Evolutionary conservation across 2,113 vertebrate genomes (phyloP).

Genomic region (Neomonachus schauinslandi): DNA sequence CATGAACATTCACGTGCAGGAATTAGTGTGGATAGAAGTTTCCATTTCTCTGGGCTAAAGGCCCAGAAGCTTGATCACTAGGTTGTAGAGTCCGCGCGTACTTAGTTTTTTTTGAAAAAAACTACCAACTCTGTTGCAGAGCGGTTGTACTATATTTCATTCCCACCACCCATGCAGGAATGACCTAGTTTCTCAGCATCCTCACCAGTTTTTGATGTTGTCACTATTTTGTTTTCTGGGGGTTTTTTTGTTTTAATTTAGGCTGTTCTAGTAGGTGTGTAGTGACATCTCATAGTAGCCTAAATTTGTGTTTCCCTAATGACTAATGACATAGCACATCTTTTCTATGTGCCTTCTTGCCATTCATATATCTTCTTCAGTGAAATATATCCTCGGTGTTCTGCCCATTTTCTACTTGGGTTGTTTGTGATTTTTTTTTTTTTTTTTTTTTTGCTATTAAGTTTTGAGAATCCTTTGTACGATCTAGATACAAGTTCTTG

Average conservation of each 20-base stretch:
- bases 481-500: neutral
- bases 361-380: accelerated
- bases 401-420: neutral
- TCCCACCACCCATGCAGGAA: neutral
- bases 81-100: neutral
- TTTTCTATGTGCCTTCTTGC: neutral
- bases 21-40: neutral
- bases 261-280: neutral
- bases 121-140: neutral
- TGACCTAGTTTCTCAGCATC: neutral
- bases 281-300: neutral
- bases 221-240: neutral
- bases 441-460: neutral
- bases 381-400: neutral
- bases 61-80: neutral
- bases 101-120: neutral
- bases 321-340: neutral
- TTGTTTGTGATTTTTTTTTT: neutral
- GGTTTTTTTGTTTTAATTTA: neutral
- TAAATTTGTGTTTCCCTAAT: neutral
- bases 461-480: neutral
- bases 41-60: neutral
- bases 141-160: neutral
- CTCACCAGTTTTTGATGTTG: neutral
- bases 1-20: neutral